Evolutionary conservation across 2,113 vertebrate genomes (phyloP).

Genomic region (Rattus rattus): DNA sequence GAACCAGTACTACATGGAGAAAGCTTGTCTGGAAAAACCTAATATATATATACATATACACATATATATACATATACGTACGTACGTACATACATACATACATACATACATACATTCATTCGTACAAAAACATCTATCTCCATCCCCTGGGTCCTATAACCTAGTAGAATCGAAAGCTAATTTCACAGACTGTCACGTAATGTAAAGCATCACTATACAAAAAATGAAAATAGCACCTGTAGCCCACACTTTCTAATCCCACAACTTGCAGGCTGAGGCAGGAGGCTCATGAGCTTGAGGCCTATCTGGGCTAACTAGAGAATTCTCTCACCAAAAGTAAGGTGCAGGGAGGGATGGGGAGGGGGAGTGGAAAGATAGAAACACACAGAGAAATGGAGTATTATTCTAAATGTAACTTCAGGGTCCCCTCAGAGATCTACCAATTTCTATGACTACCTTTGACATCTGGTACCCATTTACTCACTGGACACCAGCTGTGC

Average conservation of each 20-base stretch:
- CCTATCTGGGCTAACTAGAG: neutral
- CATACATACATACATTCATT: no score
- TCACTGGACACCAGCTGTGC: neutral
- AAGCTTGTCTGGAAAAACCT: neutral
- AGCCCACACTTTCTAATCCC: neutral
- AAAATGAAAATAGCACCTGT: neutral
- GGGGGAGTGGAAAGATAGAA: neutral
- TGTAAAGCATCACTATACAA: slow-evolving; percentile 11
- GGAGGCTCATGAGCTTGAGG: neutral
- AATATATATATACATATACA: no score
- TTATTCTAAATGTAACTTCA: neutral
- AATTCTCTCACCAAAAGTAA: neutral
- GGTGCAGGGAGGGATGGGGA: neutral
- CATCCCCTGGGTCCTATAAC: neutral
- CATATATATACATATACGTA: no score
- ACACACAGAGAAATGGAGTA: neutral
- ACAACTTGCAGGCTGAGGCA: neutral
- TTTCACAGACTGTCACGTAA: neutral
- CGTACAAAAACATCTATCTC: neutral
- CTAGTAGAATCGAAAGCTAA: slow-evolving; percentile 31
- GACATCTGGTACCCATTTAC: neutral
- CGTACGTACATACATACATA: no score
- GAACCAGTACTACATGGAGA: neutral
- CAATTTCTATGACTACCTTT: neutral
- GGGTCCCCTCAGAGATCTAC: neutral